Evolutionary conservation across 2,888 invertebrate species (phyloP), one percentile per base, ranked within the genome.

Genomic region (Rhagophthalmus giganteus): DNA sequence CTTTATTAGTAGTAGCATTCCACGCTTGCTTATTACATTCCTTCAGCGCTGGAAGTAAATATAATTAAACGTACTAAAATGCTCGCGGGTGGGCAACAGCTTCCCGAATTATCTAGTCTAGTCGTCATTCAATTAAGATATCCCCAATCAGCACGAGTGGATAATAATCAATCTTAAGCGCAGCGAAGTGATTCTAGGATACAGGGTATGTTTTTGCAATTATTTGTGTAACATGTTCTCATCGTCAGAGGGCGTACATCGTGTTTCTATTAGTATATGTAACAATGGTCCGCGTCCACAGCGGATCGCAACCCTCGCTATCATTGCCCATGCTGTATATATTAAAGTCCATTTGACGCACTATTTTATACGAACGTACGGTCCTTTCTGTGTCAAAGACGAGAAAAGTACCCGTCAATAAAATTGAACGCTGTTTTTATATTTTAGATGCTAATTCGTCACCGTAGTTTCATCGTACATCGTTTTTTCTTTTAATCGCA

Each of bases 171-270:
- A 63, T 64, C 61, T 63, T 63, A 61, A 70, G 80, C 81, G 81
- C 81, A 79, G 80, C 79, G 81, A 79, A 82, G 85, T 85, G 85
- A 86, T 85, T 85, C 82, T 88, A 88, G 89, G 89, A 88, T 88
- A 90, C 90, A 90, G 90, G 90, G 90, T 90, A 90, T 87, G 88
- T 87, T 88, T 79, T 89, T 88, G 87, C 88, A 87, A 87, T 88
- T 88, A 86, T 87, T 86, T 87, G 83, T 82, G 81, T 84, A 82
- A 62, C 54, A 37, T 49, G 48, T 49, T 54, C 49, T 49, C 45
- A 40, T 45, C 49, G 49, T 49, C 44, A 49, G 49, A 44, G 49
- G 46, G 49, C 44, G 49, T 48, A 49, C 49, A 54, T 54, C 54
- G 45, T 69, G 68, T 70, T 70, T 71, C 69, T 72, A 57, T 51